Base-by-base conservation (phyloP, 2,888 invertebrate species). In the Mongoloraphidia duomilia region DNA sequence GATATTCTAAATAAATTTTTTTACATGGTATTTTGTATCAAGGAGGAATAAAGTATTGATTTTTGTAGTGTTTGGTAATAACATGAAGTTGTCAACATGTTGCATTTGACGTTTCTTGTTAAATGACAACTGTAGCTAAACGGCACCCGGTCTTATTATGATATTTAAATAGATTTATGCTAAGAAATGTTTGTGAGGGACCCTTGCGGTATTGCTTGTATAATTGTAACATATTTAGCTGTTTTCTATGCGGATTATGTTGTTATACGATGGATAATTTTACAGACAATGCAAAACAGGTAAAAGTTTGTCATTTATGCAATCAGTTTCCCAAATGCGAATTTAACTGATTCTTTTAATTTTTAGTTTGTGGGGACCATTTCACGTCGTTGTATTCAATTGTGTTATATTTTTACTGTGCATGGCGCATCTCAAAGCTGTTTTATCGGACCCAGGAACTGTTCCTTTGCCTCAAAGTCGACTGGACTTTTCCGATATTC, bases 231-330 rank as follows among this genome's bases (percentile, higher is more conserved):
- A 42, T 91, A 91, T 64, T 65, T 75, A 44, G 84, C 88, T 45
- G 76, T 91, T 40, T 74, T 84, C 59, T 92, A 91, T 64, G 88
- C 90, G 34, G 90, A 90, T 67, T 91, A 90, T 71, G 91, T 88
- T 50, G 81, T 90, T 46, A 75, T 88, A 57, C 72, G 80, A 65
- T 90, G 89, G 84, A 80, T 91, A 55, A 77, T 90, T 54, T 67
- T 88, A 52, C 83, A 86, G 55, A 82, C 84, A 14, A 84, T 89
- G 80, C 77, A 79, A 57, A 77, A 82, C 60, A 87, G 86, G 89
- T 88, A 69, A 55, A 61, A 59, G 34, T 43, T 34, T 38, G n/a
- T 9, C 17, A 45, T 41, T 17, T 44, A 8, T 42, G 9, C 43
- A 3, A n/a, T 46, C 42, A 37, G 46, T 8, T 33, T 13, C 17